These are phyloP conservation scores for Diarsia rubi DNA, from an alignment of 2,888 invertebrate genomes.

Conservation along the genomic window DNA sequence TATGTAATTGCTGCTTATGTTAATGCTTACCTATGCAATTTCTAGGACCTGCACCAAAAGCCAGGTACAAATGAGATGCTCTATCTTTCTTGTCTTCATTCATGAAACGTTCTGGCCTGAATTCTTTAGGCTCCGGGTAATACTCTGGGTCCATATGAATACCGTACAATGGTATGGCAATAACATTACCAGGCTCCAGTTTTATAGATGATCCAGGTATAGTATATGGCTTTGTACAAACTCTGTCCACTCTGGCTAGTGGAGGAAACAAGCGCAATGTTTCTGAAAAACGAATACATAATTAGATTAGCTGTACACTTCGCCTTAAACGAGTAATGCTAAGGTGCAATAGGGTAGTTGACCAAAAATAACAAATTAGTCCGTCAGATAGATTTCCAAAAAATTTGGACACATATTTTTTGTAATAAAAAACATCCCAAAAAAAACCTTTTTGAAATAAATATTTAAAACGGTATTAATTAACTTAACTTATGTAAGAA, in stretches of 20 bases:
- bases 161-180: conserved; percentile 87
- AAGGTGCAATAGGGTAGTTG: no score
- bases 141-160: conserved; percentile 90
- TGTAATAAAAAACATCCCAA: no score
- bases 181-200: conserved; percentile 84
- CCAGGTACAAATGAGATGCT: conserved; percentile 87
- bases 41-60: conserved; percentile 90
- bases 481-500: no score
- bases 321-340: not conserved
- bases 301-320: no score
- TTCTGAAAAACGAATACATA: conserved; percentile 81
- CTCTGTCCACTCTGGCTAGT: conserved; percentile 87
- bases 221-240: conserved; percentile 89
- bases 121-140: conserved; percentile 89
- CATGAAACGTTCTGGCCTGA: conserved; percentile 90
- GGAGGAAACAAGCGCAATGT: conserved; percentile 91
- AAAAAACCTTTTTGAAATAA: no score
- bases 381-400: no score
- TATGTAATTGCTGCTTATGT: not conserved
- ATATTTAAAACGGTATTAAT: no score
- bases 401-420: no score
- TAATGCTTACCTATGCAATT: conserved; percentile 87
- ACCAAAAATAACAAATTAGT: no score
- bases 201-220: conserved; percentile 86
- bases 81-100: conserved; percentile 88